Conservation (phyloP, 2,888 invertebrate species). For the Tachina fera region DNA sequence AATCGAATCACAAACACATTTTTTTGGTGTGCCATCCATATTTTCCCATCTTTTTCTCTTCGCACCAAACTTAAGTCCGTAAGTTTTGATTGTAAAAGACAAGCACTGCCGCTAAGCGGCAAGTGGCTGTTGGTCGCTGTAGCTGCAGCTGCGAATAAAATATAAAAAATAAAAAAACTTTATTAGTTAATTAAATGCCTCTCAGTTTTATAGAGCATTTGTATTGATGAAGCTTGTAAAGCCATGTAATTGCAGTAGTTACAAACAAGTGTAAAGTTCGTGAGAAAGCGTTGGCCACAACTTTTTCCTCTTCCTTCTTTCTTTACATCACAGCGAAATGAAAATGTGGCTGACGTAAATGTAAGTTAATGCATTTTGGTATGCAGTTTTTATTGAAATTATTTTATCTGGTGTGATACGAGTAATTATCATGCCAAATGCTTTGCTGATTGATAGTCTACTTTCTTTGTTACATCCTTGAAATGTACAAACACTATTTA, state of each 20-base stretch:
- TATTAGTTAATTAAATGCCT: constrained; percentile 38
- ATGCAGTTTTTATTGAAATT: not conserved
- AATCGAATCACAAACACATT: too few species aligned
- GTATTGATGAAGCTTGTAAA: not conserved
- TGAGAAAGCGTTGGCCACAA: constrained; percentile 30
- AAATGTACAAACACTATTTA: not conserved
- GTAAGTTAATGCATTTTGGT: constrained; percentile 19
- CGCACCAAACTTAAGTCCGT: too few species aligned
- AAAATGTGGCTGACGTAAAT: not conserved
- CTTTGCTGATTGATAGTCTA: too few species aligned
- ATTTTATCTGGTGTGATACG: constrained; percentile 15
- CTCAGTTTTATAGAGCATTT: not conserved
- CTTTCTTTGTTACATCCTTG: constrained; percentile 33
- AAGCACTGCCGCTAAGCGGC: not conserved
- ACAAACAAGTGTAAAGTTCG: not conserved
- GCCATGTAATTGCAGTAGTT: not conserved
- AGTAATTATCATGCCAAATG: constrained; percentile 20
- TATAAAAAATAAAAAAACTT: constrained; percentile 13
- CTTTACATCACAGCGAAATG: not conserved
- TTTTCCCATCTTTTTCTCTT: too few species aligned
- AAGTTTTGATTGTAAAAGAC: too few species aligned
- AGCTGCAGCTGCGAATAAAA: not conserved
- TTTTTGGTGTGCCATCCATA: too few species aligned
- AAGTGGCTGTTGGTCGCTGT: not conserved
- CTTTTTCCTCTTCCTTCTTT: constrained; percentile 34